Percentiles rank a stretch among this genome's conserved stretches.
These are phyloP conservation scores for Thymelicus lineola DNA, from an alignment of 2,888 invertebrate genomes.

Conservation along the genomic window DNA sequence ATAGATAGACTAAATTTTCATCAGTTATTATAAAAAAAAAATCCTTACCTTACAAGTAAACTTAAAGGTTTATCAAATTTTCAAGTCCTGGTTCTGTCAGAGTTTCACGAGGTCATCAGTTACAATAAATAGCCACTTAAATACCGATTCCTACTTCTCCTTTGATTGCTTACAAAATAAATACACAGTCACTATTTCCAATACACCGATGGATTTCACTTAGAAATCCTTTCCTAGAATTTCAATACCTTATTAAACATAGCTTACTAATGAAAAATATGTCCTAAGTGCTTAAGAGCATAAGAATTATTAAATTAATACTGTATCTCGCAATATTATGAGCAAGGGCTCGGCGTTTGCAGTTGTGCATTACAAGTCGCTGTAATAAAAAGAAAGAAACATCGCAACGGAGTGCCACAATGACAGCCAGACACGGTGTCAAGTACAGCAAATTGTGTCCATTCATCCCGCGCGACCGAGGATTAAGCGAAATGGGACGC, in stretches of 20 bases:
- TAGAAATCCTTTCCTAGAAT: too few species aligned
- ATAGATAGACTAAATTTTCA: too few species aligned
- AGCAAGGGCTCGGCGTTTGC: conserved; percentile 7
- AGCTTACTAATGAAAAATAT: conserved; percentile 39
- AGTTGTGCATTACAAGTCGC: conserved; percentile 55
- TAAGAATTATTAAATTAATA: not conserved
- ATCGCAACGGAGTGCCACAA: conserved; percentile 66
- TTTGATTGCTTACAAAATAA: too few species aligned
- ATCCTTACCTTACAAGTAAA: too few species aligned
- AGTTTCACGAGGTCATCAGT: too few species aligned
- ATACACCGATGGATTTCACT: conserved; percentile 36
- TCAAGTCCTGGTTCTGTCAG: too few species aligned
- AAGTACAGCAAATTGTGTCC: conserved; percentile 84
- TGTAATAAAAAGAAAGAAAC: conserved; percentile 76
- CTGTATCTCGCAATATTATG: not conserved
- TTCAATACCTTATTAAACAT: conserved; percentile 39
- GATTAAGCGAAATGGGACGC: conserved; percentile 79
- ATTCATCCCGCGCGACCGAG: conserved; percentile 74
- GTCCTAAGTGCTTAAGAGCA: too few species aligned
- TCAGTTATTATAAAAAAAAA: too few species aligned
- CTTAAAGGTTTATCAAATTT: too few species aligned
- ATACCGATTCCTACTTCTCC: too few species aligned
- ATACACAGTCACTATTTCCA: not conserved
- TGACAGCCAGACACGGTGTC: conserved; percentile 76
- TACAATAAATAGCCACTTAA: too few species aligned